Base-by-base conservation (phyloP, 2,113 vertebrate genomes). In the Corythaeola cristata region DNA sequence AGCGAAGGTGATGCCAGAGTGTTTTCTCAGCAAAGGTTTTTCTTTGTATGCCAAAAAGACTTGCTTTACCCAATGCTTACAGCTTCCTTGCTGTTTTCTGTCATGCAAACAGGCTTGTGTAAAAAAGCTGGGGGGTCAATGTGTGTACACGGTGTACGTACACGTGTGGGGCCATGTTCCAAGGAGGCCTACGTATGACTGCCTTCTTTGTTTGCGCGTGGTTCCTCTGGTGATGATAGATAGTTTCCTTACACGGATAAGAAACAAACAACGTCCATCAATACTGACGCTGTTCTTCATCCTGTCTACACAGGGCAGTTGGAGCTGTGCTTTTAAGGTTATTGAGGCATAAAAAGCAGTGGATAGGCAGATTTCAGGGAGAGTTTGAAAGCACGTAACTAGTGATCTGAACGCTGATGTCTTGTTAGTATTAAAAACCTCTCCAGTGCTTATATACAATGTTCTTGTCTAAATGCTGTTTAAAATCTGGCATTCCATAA, bases 71-170 rank as follows among this genome's bases (percentile, higher is more conserved):
- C 32, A 21, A 8, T 2, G 5, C 18, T 73, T 58, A 21, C 14
- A 52, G 23, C 28, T 94, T 77, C 17, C 27, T 68, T 49, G 27
- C 12, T 66, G 24, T 79, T 64, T 91, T 45, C 53, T 58, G 8
- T 68, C 30, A 15, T 10, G 32, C 17, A 64, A 76, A 62, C 33
- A 59, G 37, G 27, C 21, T 78, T 17, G 49, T 1, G 0, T 59
- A 30, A 47, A 71, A 86, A 50, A 33, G 17, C 41, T 41, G 30
- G 17, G 5, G 11, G 18, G 52, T 19, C 59, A 49, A 45, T 26
- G 23, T 16, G 19, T 66, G 26, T 45, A 39, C 24, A 37, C 3
- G 2, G 32, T 11, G 8, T 28, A 6, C 0, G 0, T 7, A n/a
- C 15, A 32, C 20, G 23, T 3, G 3, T 1, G 0, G 17, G 28